phyloP scores from a whole-genome alignment of 2,888 invertebrate genomes.

The Ypsolopha scabrella region DNA sequence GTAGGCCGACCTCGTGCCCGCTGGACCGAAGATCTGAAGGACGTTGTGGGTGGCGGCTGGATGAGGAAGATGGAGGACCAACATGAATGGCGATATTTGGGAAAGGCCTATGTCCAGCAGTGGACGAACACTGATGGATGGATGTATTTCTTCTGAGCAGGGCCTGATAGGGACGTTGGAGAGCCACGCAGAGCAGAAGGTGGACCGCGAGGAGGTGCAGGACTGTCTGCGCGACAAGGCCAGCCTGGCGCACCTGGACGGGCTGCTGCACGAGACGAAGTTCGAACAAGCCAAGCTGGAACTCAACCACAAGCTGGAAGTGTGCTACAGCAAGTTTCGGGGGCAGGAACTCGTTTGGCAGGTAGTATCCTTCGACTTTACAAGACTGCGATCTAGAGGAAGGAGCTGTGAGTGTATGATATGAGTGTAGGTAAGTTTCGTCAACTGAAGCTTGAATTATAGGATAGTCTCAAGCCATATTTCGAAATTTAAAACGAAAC shows the following conservation, averaged over 20 bases:
- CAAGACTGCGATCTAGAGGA: no score
- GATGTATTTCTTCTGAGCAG: conserved; percentile 18
- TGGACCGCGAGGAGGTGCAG: conserved; percentile 46
- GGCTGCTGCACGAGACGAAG: conserved; percentile 29
- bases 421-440: background rate
- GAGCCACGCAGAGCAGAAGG: conserved; percentile 46
- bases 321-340: conserved; percentile 42
- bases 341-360: conserved; percentile 42
- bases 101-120: no score
- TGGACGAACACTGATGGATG: no score
- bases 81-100: no score
- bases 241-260: conserved; percentile 30
- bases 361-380: conserved; percentile 19
- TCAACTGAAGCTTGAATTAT: no score
- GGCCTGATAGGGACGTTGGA: conserved; percentile 37
- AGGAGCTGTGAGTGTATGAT: background rate
- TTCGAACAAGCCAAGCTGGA: conserved; percentile 25
- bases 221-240: conserved; percentile 54
- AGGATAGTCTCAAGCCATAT: no score
- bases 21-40: no score
- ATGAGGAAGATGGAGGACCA: no score
- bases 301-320: conserved; percentile 26
- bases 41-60: no score
- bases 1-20: no score
- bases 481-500: no score